Conservation (phyloP, 2,888 invertebrate species). For the Salticus scenicus region DNA sequence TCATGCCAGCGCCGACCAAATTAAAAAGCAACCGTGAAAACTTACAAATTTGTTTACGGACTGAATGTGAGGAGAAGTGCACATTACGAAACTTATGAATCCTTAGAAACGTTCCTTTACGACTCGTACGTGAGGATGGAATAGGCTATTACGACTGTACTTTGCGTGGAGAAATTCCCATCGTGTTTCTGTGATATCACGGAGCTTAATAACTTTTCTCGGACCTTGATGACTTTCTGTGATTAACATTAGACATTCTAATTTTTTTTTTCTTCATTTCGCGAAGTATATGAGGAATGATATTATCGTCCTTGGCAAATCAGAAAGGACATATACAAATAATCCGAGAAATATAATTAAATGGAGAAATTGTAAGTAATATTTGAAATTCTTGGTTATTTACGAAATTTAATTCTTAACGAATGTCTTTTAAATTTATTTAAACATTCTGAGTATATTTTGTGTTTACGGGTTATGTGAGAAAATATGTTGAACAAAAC, state of each 20-base stretch:
- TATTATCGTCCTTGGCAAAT: no score
- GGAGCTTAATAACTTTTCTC: background rate
- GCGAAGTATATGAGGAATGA: background rate
- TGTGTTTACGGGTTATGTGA: no score
- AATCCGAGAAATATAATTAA: no score
- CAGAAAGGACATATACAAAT: no score
- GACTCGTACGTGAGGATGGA: background rate
- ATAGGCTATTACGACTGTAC: background rate
- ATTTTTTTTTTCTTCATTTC: background rate
- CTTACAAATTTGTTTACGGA: slow-evolving; percentile 49
- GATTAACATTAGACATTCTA: background rate
- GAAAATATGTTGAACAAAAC: no score
- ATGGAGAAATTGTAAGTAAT: no score
- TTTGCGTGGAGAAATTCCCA: background rate
- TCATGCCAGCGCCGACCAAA: slow-evolving; percentile 32
- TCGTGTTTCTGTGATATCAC: slow-evolving; percentile 1
- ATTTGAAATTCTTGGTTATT: no score
- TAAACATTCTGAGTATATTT: no score
- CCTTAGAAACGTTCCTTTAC: background rate
- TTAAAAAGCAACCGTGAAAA: slow-evolving; percentile 63
- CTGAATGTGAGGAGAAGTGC: slow-evolving; percentile 19
- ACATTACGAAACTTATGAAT: slow-evolving; percentile 1
- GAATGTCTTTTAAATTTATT: no score
- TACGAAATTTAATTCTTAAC: no score
- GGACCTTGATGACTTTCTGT: background rate